Evolutionary conservation across 2,888 invertebrate genomes (phyloP).

Genomic region (Polyploca ridens): DNA sequence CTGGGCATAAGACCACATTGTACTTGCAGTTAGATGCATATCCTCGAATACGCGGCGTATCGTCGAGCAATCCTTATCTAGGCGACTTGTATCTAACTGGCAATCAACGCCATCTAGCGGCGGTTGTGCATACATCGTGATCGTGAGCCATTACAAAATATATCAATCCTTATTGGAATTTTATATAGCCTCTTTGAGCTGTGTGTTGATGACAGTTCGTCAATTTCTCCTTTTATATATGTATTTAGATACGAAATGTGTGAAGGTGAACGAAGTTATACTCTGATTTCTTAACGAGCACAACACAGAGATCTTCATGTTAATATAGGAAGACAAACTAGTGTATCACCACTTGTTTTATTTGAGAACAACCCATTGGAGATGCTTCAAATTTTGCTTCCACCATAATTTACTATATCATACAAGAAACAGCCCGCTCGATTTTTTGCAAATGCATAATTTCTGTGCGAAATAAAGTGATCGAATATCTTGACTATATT

Average conservation of each 20-base stretch:
- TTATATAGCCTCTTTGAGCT: background rate
- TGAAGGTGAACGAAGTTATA: constrained; percentile 85
- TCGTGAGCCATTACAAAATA: background rate
- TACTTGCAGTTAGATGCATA: constrained; percentile 10
- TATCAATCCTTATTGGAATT: background rate
- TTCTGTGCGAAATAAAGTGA: background rate
- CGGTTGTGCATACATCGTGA: background rate
- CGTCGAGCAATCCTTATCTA: background rate
- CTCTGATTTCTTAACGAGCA: constrained; percentile 70
- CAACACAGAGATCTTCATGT: constrained; percentile 84
- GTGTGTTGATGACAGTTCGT: too few species aligned
- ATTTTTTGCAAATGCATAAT: background rate
- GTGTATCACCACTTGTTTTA: constrained; percentile 48
- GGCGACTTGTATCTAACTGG: background rate
- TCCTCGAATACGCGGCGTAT: background rate
- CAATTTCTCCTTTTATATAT: too few species aligned
- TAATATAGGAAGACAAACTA: constrained; percentile 70
- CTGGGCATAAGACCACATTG: constrained; percentile 8
- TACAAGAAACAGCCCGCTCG: too few species aligned
- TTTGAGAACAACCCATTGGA: constrained; percentile 59
- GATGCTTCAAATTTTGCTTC: constrained; percentile 66
- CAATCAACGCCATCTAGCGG: constrained; percentile 8
- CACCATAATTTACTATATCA: constrained; percentile 26
- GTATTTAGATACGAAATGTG: constrained; percentile 58
- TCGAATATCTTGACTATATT: background rate